A percentile compares a stretch with the other conserved stretches of the same genome.
These are phyloP conservation scores for Scotopteryx bipunctaria DNA, from an alignment of 2,888 invertebrate genomes.

Conservation along the genomic window DNA sequence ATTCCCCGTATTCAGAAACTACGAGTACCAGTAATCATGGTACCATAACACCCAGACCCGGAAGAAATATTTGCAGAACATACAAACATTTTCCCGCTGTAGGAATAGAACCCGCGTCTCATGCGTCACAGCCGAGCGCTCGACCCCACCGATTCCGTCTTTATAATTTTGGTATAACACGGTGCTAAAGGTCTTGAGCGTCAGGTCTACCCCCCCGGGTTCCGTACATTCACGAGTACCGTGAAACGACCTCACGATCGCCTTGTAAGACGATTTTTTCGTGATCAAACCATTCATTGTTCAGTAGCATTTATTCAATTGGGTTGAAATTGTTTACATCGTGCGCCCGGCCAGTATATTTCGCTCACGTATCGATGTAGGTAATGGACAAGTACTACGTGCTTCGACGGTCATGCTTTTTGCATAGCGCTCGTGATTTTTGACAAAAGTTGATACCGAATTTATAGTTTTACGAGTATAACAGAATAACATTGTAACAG, in stretches of 20 bases:
- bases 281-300: slow-evolving; percentile 80
- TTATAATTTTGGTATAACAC: no score
- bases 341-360: slow-evolving; percentile 49
- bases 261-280: slow-evolving; percentile 81
- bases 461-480: no score
- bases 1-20: no score
- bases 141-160: not conserved
- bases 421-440: slow-evolving; percentile 14
- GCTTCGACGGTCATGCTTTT: slow-evolving; percentile 13
- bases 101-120: no score
- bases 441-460: slow-evolving; percentile 3
- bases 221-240: slow-evolving; percentile 64
- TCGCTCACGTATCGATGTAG: slow-evolving; percentile 52
- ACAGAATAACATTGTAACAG: no score
- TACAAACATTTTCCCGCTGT: no score
- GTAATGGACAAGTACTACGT: slow-evolving; percentile 28
- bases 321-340: slow-evolving; percentile 75
- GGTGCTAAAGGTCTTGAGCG: not conserved
- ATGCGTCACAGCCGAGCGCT: no score
- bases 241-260: slow-evolving; percentile 68
- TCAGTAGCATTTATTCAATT: slow-evolving; percentile 76
- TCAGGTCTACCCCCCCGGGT: slow-evolving; percentile 2
- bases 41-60: no score
- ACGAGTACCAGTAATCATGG: no score
- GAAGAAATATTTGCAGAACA: no score